A percentile compares a stretch with the other conserved stretches of the same genome.
Conservation (phyloP, 1,140 invertebrate genomes). For the Drosophila orosa region DNA sequence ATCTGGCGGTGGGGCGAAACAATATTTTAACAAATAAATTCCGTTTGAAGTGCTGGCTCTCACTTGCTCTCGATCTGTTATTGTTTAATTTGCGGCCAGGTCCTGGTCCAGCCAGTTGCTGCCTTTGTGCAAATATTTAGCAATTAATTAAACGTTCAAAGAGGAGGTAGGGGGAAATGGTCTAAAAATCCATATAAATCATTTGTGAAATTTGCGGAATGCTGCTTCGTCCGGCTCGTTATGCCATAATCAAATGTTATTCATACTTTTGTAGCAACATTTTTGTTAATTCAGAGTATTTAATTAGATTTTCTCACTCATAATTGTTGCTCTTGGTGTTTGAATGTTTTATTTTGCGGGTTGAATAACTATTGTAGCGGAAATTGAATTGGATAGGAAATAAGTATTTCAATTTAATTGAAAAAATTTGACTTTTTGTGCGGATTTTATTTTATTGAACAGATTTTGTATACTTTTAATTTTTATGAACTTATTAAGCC, state of each 20-base stretch:
- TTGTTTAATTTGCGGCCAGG: conserved; percentile 56
- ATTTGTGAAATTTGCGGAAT: conserved; percentile 16
- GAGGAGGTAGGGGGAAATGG: conserved; percentile 6
- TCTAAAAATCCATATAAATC: conserved; percentile 46
- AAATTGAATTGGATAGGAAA: conserved; percentile 2
- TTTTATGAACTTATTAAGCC: not conserved
- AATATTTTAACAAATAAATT: conserved; percentile 61
- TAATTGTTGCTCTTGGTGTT: conserved; percentile 4
- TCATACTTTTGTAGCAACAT: conserved; percentile 14
- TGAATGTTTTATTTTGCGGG: conserved; percentile 19
- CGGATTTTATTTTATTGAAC: not conserved
- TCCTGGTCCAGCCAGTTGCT: conserved; percentile 30
- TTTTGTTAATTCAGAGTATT: conserved; percentile 11
- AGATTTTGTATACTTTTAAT: not conserved
- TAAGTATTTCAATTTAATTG: conserved; percentile 9
- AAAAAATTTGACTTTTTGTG: conserved; percentile 4
- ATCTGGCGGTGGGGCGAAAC: conserved; percentile 25
- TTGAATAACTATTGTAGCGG: not conserved
- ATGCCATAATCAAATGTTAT: conserved; percentile 27
- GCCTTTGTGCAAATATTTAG: conserved; percentile 63
- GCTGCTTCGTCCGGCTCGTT: conserved; percentile 16
- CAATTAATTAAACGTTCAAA: conserved; percentile 60
- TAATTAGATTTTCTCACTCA: conserved; percentile 40
- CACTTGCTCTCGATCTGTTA: conserved; percentile 37
- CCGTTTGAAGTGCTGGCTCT: conserved; percentile 34